Conservation (phyloP, 2,888 invertebrate species). For the Thera obeliscata region DNA sequence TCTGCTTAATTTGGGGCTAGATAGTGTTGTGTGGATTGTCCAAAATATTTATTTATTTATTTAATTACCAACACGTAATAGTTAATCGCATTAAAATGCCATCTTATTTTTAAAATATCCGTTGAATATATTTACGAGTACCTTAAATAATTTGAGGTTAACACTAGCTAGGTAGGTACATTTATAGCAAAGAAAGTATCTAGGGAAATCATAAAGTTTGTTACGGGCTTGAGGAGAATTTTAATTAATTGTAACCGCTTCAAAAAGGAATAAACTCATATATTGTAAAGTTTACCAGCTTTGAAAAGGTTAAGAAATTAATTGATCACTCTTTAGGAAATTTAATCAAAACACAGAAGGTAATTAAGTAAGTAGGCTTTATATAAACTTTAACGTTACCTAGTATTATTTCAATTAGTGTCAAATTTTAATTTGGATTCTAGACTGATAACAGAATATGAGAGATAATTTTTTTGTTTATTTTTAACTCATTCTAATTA, state of each 20-base stretch:
- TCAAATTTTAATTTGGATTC: background rate
- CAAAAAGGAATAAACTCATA: constrained; percentile 38
- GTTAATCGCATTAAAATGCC: no score
- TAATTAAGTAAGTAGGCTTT: constrained; percentile 5
- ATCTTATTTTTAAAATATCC: no score
- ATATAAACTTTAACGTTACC: background rate
- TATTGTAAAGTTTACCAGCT: constrained; percentile 20
- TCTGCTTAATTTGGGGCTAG: no score
- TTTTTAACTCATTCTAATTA: no score
- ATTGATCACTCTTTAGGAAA: constrained; percentile 12
- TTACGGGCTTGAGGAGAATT: constrained; percentile 44
- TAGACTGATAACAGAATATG: background rate
- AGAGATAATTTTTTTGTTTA: no score
- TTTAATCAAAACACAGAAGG: constrained; percentile 9
- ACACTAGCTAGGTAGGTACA: background rate
- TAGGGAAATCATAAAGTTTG: constrained; percentile 52
- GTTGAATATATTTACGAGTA: background rate
- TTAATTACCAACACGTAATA: no score
- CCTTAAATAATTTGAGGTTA: background rate
- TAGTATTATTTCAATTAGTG: background rate
- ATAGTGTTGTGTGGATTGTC: no score
- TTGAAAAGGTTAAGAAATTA: constrained; percentile 21
- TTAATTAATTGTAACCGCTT: constrained; percentile 54
- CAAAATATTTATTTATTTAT: no score
- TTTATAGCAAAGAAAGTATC: constrained; percentile 41